phyloP scores from a whole-genome alignment of 2,888 invertebrate genomes.

The Adelphocoris suturalis region DNA sequence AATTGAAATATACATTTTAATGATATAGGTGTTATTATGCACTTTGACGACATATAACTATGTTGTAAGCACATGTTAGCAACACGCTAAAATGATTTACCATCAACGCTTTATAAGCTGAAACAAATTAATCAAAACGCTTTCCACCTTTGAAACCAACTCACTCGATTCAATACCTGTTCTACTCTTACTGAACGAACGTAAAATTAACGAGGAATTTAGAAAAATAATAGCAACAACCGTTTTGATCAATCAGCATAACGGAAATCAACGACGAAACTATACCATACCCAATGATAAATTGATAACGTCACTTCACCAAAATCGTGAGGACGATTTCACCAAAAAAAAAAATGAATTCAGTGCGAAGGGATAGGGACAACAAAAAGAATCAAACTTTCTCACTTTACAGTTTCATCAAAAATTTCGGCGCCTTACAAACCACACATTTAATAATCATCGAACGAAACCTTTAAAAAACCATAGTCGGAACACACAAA shows the following conservation, averaged over 20 bases:
- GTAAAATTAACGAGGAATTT: background rate
- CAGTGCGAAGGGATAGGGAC: background rate
- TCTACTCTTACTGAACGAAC: background rate
- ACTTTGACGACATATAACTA: no score
- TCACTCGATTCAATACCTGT: background rate
- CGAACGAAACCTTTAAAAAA: background rate
- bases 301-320: no score
- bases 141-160: background rate
- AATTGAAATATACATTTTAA: no score
- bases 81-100: no score
- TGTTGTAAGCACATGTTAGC: no score
- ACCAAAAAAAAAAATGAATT: background rate
- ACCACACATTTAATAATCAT: slow-evolving; percentile 9
- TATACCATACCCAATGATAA: background rate
- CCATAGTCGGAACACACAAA: background rate
- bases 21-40: no score
- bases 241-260: background rate
- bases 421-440: slow-evolving; percentile 10
- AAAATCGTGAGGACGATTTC: no score
- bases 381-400: background rate
- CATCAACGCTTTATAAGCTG: background rate
- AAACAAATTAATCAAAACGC: background rate
- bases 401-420: background rate
- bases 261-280: background rate
- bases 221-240: background rate